phyloP scores from a whole-genome alignment of 2,888 invertebrate species.

The Mesorhabditis spiculigera region DNA sequence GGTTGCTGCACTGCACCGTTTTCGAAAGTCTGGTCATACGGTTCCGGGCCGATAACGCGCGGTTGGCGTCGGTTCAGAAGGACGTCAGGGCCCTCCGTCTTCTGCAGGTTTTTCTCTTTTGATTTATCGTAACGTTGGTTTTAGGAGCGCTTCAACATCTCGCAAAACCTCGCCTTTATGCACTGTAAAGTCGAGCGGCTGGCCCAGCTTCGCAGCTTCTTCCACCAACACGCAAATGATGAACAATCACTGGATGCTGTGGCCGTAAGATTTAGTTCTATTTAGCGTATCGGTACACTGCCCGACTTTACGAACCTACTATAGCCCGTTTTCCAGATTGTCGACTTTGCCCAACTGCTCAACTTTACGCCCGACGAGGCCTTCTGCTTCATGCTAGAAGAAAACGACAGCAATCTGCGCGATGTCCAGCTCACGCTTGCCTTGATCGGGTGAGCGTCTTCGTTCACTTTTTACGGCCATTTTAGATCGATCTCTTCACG shows the following conservation, averaged over 20 bases:
- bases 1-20: not conserved
- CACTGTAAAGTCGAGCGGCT: not conserved
- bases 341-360: not conserved
- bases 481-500: not conserved
- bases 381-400: not conserved
- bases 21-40: conserved; percentile 4
- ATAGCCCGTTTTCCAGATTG: not conserved
- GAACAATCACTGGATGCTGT: not conserved
- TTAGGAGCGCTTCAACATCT: conserved; percentile 1
- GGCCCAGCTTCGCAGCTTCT: not conserved
- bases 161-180: not conserved
- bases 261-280: too few species aligned
- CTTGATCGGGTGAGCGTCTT: not conserved
- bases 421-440: not conserved
- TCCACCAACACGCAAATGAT: not conserved
- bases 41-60: not conserved
- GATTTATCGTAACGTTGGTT: not conserved
- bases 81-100: not conserved
- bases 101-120: not conserved
- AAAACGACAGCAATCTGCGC: not conserved
- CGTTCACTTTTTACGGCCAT: too few species aligned
- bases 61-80: not conserved
- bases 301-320: too few species aligned
- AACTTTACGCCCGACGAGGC: not conserved
- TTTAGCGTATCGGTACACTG: too few species aligned